Conservation (phyloP, 2,797 vertebrate genomes). For the Urosaurus nigricauda region DNA sequence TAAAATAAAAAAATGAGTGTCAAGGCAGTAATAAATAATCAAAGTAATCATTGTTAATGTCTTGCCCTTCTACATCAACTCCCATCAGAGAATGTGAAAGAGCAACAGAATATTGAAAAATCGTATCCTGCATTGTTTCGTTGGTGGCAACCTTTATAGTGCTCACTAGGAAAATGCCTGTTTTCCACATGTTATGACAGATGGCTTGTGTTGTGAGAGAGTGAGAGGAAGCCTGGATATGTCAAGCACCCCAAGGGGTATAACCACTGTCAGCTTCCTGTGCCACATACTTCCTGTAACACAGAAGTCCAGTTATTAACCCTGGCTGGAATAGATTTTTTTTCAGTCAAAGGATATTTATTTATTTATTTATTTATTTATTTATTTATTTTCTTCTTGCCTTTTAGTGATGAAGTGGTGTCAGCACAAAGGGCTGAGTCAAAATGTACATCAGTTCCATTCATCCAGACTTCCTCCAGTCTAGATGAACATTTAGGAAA, state of each 20-base stretch:
- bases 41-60: slow-evolving; percentile 12
- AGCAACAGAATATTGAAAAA: slow-evolving; percentile 36
- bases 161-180: background rate
- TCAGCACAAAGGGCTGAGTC: background rate
- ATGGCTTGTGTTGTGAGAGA: background rate
- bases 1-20: background rate
- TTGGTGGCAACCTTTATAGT: slow-evolving; percentile 46
- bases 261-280: no score
- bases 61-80: slow-evolving; percentile 41
- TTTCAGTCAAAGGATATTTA: no score
- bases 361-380: no score
- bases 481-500: no score
- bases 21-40: slow-evolving; percentile 41
- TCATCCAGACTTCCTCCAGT: no score
- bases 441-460: background rate
- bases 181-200: background rate
- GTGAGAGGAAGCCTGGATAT: background rate
- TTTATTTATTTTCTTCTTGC: no score
- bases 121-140: slow-evolving; percentile 31
- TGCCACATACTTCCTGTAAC: no score
- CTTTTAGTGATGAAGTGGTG: no score
- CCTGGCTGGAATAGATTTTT: no score
- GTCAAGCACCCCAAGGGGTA: no score
- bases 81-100: slow-evolving; percentile 24
- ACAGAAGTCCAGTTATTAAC: no score